Conservation (phyloP, 2,888 invertebrate species). For the Rhagonycha fulva region DNA sequence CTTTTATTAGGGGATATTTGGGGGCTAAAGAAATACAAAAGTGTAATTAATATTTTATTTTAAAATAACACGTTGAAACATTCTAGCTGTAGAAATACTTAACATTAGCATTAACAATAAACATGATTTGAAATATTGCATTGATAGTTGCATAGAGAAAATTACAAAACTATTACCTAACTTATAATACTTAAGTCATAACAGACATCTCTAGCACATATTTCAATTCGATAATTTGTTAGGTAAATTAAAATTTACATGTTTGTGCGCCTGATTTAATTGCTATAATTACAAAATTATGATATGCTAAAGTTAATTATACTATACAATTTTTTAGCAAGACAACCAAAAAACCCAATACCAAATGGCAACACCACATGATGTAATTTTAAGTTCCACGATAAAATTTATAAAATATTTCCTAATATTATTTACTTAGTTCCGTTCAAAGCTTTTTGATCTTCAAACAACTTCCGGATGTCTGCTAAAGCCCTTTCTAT, state of each 20-base stretch:
- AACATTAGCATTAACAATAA: constrained; percentile 27
- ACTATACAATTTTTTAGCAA: constrained; percentile 14
- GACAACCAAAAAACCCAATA: constrained; percentile 34
- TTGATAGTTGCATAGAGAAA: constrained; percentile 32
- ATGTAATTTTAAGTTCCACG: constrained; percentile 12
- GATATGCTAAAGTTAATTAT: constrained; percentile 19
- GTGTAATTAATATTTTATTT: constrained; percentile 12
- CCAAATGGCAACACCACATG: constrained; percentile 30
- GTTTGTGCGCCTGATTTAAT: constrained; percentile 18
- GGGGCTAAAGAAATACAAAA: background rate
- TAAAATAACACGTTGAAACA: constrained; percentile 23
- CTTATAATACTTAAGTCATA: constrained; percentile 26
- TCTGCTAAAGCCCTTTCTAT: constrained; percentile 64
- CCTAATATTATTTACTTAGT: constrained; percentile 32
- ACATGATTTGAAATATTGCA: constrained; percentile 35
- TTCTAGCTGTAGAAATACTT: constrained; percentile 20
- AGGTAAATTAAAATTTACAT: constrained; percentile 1
- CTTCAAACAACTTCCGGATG: constrained; percentile 68
- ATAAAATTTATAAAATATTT: background rate
- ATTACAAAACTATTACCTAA: constrained; percentile 7
- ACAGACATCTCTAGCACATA: constrained; percentile 9
- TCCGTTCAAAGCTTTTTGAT: constrained; percentile 57
- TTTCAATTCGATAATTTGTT: constrained; percentile 8
- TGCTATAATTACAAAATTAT: constrained; percentile 9
- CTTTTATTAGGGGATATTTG: background rate